Evolutionary conservation across 2,888 invertebrate genomes (phyloP), one percentile per base, ranked within the genome.

Genomic region (Meta bourneti): DNA sequence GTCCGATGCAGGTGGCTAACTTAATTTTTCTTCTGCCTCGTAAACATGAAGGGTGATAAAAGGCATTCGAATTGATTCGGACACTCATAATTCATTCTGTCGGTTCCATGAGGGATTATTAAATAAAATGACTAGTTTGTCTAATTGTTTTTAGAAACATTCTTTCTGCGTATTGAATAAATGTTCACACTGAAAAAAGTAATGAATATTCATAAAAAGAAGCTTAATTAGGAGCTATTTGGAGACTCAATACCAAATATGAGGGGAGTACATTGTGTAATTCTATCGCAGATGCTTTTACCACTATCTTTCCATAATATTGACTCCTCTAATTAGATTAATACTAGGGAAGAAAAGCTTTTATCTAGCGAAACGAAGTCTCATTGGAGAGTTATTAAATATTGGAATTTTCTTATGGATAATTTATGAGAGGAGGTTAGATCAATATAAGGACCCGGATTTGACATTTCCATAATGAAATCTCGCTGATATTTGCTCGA

Each of bases 351-450:
- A 70, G 49, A 84, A 69, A 78, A 54, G 78, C 78, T 54, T 54
- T 52, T 78, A 52, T 9, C 19, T 20, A 11, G 52, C 51, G 9
- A 78, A 20, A 11, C 19, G 6, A 51, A 78, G 49, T 78, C 52
- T 78, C n/a, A 52, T 78, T n/a, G 49, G 52, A 13, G 78, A 78
- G 19, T 52, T 19, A 78, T 78, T 51, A 54, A 82, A 49, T 86
- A 86, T 86, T 86, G 86, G 78, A 71, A 20, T 61, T 78, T 78
- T 86, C 20, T 86, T 77, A 78, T 78, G 78, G 78, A 70, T 78
- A 78, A 86, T 86, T 78, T 49, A 86, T 78, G 70, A 86, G 70
- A 69, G 70, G 7, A 34, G 19, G 81, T 48, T 75, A 75, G 48
- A 48, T 52, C 72, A 20, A 82, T 82, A 72, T 20, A 82, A 69